Conservation (phyloP, 2,888 invertebrate species). For the Aradus depressus region DNA sequence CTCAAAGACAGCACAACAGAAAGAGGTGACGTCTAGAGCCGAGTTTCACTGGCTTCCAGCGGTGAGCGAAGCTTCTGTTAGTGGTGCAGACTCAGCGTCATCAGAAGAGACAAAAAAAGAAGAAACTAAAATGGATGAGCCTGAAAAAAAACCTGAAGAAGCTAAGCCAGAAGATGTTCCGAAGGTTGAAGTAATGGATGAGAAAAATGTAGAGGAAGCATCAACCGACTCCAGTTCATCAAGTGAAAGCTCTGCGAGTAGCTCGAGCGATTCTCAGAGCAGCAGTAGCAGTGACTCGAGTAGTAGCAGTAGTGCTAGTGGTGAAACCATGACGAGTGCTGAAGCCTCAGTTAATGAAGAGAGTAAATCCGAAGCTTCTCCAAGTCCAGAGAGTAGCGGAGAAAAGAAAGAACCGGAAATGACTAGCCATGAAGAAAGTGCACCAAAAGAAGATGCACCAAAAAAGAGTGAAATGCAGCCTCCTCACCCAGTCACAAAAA, state of each 20-base stretch:
- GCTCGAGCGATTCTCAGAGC: no score
- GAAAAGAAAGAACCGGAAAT: not conserved
- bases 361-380: not conserved
- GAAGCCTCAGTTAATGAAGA: not conserved
- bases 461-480: not conserved
- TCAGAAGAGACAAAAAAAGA: no score
- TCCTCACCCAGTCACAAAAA: slow-evolving; percentile 5
- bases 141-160: no score
- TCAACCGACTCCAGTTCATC: not conserved
- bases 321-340: not conserved
- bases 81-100: no score
- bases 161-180: slow-evolving; percentile 10
- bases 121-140: no score
- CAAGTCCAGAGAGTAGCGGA: not conserved
- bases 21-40: not conserved
- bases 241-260: not conserved
- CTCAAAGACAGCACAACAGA: slow-evolving; percentile 6
- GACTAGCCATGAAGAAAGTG: slow-evolving; percentile 10
- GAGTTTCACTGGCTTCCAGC: slow-evolving; percentile 14
- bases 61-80: no score
- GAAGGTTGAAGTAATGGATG: slow-evolving; percentile 1
- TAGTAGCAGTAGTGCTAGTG: not conserved
- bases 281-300: no score
- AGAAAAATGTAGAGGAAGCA: not conserved
- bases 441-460: no score